Percentiles rank a stretch among this genome's conserved stretches.
phyloP scores from a whole-genome alignment of 2,888 invertebrate species.

The Malthinus flaveolus region DNA sequence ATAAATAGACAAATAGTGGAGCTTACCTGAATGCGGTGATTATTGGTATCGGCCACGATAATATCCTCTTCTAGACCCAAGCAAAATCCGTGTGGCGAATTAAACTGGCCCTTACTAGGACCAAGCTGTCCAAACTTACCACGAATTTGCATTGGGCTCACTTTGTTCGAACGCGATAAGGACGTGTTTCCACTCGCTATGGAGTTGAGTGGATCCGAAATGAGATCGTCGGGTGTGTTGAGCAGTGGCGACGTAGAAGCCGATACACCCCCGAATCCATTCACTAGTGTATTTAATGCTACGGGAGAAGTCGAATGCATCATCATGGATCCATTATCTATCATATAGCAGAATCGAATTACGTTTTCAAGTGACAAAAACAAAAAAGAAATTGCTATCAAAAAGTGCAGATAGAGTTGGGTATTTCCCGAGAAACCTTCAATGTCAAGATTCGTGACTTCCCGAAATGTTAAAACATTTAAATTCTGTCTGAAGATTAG shows the following conservation, averaged over 20 bases:
- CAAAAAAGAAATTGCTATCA: slow-evolving; percentile 55
- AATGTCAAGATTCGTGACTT: too few relatives aligned
- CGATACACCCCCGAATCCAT: slow-evolving; percentile 62
- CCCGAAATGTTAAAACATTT: too few relatives aligned
- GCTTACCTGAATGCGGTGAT: slow-evolving; percentile 87
- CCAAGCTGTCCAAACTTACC: slow-evolving; percentile 95
- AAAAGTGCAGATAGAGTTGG: slow-evolving; percentile 32
- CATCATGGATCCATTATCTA: slow-evolving; percentile 55
- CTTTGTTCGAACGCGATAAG: slow-evolving; percentile 65
- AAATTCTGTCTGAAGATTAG: too few relatives aligned
- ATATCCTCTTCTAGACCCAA: slow-evolving; percentile 94
- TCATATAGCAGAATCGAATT: too few relatives aligned
- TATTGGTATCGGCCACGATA: slow-evolving; percentile 95
- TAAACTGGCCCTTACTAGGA: slow-evolving; percentile 91
- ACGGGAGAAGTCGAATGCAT: slow-evolving; percentile 65
- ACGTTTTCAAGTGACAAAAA: slow-evolving; percentile 51
- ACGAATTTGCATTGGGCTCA: slow-evolving; percentile 84
- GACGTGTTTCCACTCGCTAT: slow-evolving; percentile 54
- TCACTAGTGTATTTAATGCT: slow-evolving; percentile 60
- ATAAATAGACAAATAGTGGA: background rate
- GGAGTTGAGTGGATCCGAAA: slow-evolving; percentile 59
- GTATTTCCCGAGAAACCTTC: too few relatives aligned
- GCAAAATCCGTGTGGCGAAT: slow-evolving; percentile 97
- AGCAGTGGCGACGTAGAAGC: slow-evolving; percentile 66
- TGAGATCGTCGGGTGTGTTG: slow-evolving; percentile 56